Base-by-base conservation (phyloP, 2,113 vertebrate species). In the Illadopsis cleaveri region DNA sequence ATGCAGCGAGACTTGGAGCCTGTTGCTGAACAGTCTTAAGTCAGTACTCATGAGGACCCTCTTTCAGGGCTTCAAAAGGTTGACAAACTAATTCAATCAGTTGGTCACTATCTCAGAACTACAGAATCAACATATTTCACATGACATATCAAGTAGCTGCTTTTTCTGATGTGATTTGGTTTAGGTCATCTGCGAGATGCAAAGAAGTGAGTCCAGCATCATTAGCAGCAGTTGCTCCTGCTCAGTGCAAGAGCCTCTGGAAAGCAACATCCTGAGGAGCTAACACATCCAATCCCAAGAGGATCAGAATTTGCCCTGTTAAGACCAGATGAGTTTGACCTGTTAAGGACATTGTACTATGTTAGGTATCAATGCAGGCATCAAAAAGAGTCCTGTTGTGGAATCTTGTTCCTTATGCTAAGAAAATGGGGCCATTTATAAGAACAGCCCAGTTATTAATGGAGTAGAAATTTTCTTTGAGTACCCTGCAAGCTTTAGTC, bases 1-100 rank as follows among this genome's bases (percentile, higher is more conserved):
- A n/a, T 0, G 0, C 16, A 40, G 33, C 0, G 1, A 76, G 31
- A 28, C 12, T n/a, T 42, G 24, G 25, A 82, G 44, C 35, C 31
- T 64, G 28, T 18, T 84, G n/a, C 30, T 1, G 6, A 48, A 20
- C 10, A 11, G 40, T 19, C 3, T 72, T 3, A 0, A 62, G 30
- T 30, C 0, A 2, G 8, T 51, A n/a, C 15, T 78, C 21, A 23
- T 0, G 0, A 50, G 17, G 53, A 68, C 77, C 44, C 58, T 44
- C 40, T 28, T 14, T 23, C 2, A 3, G 27, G 38, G 25, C 71
- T 85, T 77, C 57, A 28, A 35, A 65, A 82, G 12, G 12, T 23
- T 83, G 30, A 33, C 3, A 9, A 35, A 40, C 18, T 28, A 56
- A 57, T 72, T 68, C n/a, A 14, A 10, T 45, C 15, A 17, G 21